Evolutionary conservation across 2,113 vertebrate species (phyloP).

Genomic region (Ciconia maguari): DNA sequence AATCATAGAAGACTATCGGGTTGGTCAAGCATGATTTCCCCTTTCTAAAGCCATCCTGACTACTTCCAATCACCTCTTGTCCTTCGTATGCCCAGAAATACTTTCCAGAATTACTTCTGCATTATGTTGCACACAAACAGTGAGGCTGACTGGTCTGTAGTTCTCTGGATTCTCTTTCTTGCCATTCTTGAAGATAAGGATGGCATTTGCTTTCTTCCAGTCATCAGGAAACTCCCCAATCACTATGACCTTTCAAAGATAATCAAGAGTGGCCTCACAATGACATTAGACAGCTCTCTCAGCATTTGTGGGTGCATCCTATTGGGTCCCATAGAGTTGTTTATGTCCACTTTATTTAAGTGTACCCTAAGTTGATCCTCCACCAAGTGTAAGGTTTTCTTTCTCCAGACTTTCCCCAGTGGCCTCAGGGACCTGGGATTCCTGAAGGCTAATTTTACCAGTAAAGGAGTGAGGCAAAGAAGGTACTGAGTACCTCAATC

Average conservation of each 20-base stretch:
- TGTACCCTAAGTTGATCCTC: not conserved
- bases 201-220: not conserved
- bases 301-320: not conserved
- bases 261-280: not conserved
- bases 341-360: not conserved
- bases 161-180: not conserved
- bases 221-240: not conserved
- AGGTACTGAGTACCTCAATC: not conserved
- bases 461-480: not conserved
- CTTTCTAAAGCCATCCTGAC: not conserved
- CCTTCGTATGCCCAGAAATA: not conserved
- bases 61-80: not conserved
- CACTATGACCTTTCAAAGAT: not conserved
- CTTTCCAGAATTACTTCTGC: not conserved
- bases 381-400: not conserved
- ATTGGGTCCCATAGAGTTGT: not conserved
- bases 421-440: not conserved
- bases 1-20: rapidly evolving
- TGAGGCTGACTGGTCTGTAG: not conserved
- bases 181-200: not conserved
- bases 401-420: not conserved
- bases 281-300: not conserved
- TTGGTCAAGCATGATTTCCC: not conserved
- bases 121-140: not conserved
- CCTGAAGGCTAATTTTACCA: not conserved